Evolutionary conservation across 2,113 vertebrate genomes (phyloP).

Genomic region (Aegotheles bennettii): DNA sequence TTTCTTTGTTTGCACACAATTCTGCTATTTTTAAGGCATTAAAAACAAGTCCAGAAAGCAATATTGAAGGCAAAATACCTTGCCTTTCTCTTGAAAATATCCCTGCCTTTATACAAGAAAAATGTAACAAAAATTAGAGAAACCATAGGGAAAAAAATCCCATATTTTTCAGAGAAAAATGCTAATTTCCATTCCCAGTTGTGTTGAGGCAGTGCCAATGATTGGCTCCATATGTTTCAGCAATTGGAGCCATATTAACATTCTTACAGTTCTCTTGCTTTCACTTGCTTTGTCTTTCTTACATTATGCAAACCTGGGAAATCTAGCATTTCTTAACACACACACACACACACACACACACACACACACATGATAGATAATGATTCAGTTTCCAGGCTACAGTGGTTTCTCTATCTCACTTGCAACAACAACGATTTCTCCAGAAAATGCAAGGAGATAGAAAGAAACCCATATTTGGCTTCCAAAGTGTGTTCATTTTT

Average conservation of each 20-base stretch:
- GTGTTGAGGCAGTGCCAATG: conserved; percentile 8
- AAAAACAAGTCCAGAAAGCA: neutral
- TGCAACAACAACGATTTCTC: neutral
- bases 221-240: conserved; percentile 51
- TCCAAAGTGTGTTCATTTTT: neutral
- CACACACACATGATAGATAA: no score
- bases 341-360: no score
- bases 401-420: neutral
- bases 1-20: neutral
- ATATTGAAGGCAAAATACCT: neutral
- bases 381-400: neutral
- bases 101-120: neutral
- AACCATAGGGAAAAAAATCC: neutral
- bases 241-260: conserved; percentile 36
- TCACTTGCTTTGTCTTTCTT: neutral
- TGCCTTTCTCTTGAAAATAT: neutral
- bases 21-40: neutral
- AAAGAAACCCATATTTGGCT: neutral
- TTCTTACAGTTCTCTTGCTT: conserved; percentile 15
- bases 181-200: conserved; percentile 55
- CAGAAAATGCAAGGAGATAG: neutral
- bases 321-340: neutral
- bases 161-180: conserved; percentile 41
- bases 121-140: neutral
- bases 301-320: neutral